phyloP scores from a whole-genome alignment of 2,113 vertebrate genomes.

The Stomatorhinus ivindoensis region DNA sequence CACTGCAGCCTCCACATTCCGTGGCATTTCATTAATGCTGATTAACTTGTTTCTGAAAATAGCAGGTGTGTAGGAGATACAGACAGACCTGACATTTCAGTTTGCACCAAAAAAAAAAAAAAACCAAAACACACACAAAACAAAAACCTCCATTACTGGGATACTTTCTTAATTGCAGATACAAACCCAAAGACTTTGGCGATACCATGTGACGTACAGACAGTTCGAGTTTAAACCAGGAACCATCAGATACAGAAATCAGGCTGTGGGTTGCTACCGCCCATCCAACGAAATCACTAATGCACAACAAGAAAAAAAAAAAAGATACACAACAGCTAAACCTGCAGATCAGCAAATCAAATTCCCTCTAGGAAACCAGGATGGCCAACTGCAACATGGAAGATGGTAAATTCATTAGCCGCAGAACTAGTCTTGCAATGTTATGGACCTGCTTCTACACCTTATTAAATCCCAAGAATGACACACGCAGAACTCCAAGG shows the following conservation, averaged over 20 bases:
- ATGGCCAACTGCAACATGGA: not conserved
- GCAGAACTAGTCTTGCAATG: not conserved
- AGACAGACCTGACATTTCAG: not conserved
- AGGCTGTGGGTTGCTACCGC: not conserved
- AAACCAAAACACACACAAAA: not conserved
- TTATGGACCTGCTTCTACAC: not conserved
- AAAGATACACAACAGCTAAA: not conserved
- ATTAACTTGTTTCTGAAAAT: not conserved
- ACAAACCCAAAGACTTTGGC: not conserved
- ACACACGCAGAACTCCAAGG: not conserved
- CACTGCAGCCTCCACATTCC: not conserved
- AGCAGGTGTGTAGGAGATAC: not conserved
- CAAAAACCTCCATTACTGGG: not conserved
- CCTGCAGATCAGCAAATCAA: not conserved
- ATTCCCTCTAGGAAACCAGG: not conserved
- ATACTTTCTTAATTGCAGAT: not conserved
- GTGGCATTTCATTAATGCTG: not conserved
- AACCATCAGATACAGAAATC: conserved; percentile 8
- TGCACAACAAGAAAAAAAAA: not conserved
- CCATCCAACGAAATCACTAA: not conserved
- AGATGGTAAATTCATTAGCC: not conserved
- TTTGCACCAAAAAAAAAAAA: not conserved
- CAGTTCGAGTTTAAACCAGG: not conserved
- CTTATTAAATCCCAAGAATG: conserved; percentile 1
- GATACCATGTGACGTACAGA: not conserved